A percentile compares a stretch with the other conserved stretches of the same genome.
Evolutionary conservation across 2,888 invertebrate genomes (phyloP).

Genomic region (Polyommatus icarus): DNA sequence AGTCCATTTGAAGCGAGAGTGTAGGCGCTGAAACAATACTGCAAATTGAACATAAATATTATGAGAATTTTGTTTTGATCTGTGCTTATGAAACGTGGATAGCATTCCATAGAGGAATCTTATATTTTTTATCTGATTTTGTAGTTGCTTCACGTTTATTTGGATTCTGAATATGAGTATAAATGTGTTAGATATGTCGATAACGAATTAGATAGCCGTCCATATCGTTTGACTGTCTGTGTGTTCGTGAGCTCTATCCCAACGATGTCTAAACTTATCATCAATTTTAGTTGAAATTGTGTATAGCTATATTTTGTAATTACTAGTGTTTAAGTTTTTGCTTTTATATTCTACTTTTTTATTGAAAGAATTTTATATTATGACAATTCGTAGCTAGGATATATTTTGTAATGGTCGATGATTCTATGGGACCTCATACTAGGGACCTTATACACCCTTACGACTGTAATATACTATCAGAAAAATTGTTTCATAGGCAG

Average conservation of each 20-base stretch:
- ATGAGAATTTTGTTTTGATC: background rate
- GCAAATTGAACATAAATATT: background rate
- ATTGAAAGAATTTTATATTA: constrained; percentile 4
- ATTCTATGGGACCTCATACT: background rate
- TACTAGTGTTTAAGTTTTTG: background rate
- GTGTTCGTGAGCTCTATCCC: constrained; percentile 7
- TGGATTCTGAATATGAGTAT: background rate
- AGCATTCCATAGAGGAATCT: background rate
- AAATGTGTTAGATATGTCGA: constrained; percentile 6
- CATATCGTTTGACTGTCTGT: constrained; percentile 3
- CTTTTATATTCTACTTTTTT: constrained; percentile 1
- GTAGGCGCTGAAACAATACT: background rate
- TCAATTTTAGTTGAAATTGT: constrained; percentile 18
- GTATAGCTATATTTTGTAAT: constrained; percentile 11
- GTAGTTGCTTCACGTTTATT: background rate
- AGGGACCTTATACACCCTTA: background rate
- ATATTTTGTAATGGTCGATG: background rate
- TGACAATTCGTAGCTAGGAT: constrained; percentile 8
- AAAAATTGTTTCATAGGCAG: background rate
- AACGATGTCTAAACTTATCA: constrained; percentile 6
- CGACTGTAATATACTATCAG: background rate
- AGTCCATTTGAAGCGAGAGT: background rate
- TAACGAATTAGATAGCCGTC: constrained; percentile 15
- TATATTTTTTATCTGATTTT: background rate
- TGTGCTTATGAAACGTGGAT: background rate